Evolutionary conservation across 1,140 invertebrate species (phyloP).

Genomic region (Brachionus manjavacas): DNA sequence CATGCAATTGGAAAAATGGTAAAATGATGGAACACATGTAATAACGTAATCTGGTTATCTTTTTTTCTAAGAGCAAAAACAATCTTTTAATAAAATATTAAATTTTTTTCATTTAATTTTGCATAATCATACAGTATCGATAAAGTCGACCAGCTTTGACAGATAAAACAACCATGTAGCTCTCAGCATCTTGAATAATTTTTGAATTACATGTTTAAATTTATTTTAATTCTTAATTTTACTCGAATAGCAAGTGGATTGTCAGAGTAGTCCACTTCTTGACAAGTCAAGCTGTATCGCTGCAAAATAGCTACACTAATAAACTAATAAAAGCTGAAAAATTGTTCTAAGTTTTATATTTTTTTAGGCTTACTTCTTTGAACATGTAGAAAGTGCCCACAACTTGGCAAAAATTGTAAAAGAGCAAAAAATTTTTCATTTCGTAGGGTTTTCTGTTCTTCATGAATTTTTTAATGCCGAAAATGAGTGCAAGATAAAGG

Average conservation of each 20-base stretch:
- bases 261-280: not conserved
- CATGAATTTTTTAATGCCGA: slow-evolving; percentile 1
- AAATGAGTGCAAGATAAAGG: not conserved
- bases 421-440: slow-evolving; percentile 6
- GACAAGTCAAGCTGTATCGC: not conserved
- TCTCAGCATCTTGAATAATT: slow-evolving; percentile 14
- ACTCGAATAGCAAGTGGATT: slow-evolving; percentile 13
- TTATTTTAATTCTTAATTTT: not conserved
- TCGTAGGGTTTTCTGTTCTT: slow-evolving; percentile 9
- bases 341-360: not conserved
- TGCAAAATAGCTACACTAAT: not conserved
- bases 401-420: slow-evolving; percentile 31
- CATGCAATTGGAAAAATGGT: slow-evolving; percentile 56
- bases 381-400: slow-evolving; percentile 30
- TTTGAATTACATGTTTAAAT: not conserved
- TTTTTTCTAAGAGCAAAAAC: slow-evolving; percentile 67
- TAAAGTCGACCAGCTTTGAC: slow-evolving; percentile 46
- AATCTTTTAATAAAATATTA: not conserved
- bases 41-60: slow-evolving; percentile 68
- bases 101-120: not conserved
- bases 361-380: not conserved
- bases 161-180: slow-evolving; percentile 47
- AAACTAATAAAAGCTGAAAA: not conserved
- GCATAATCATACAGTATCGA: slow-evolving; percentile 43
- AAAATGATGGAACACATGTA: slow-evolving; percentile 68